These are phyloP conservation scores for Notiomystis cincta DNA, from an alignment of 2,113 vertebrate genomes.

Conservation along the genomic window DNA sequence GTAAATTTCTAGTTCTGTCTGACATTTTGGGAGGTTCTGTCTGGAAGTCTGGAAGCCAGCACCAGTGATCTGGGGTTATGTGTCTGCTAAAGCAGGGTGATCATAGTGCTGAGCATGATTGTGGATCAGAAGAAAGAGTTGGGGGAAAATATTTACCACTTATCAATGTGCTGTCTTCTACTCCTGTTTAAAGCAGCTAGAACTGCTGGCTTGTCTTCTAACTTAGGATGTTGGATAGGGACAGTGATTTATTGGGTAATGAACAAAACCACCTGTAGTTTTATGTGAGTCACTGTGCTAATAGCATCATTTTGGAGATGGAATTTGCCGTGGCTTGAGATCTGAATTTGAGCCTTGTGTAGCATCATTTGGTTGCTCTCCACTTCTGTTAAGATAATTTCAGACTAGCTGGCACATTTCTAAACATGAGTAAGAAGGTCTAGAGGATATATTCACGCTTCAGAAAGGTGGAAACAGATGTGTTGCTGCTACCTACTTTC, in stretches of 20 bases:
- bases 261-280: background rate
- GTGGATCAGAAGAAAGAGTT: background rate
- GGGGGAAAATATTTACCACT: background rate
- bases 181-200: background rate
- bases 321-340: background rate
- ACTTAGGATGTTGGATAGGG: background rate
- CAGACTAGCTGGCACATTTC: background rate
- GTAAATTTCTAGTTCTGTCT: background rate
- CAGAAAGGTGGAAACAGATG: background rate
- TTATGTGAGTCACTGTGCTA: background rate
- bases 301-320: background rate
- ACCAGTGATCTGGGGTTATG: background rate
- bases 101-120: rapidly evolving
- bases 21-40: background rate
- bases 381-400: background rate
- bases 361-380: background rate
- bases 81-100: background rate
- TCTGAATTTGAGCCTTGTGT: background rate
- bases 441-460: background rate
- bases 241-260: background rate
- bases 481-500: background rate
- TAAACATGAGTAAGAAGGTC: background rate
- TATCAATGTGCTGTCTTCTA: background rate
- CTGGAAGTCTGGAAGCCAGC: background rate
- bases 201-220: background rate